A percentile compares a stretch with the other conserved stretches of the same genome.
phyloP scores from a whole-genome alignment of 2,113 vertebrate species.

The Emydocephalus ijimae region DNA sequence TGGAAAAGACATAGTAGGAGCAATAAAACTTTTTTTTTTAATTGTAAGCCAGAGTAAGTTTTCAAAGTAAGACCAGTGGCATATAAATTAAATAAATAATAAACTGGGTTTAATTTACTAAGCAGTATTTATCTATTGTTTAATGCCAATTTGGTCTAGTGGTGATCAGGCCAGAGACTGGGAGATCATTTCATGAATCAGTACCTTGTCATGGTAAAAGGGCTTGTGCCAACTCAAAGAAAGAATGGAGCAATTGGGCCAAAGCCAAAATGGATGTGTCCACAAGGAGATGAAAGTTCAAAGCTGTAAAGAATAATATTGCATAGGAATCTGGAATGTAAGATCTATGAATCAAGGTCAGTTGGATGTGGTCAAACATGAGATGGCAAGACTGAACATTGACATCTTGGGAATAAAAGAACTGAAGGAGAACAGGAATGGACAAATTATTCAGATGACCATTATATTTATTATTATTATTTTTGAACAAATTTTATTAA shows the following conservation, averaged over 20 bases:
- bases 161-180: background rate
- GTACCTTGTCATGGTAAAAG: background rate
- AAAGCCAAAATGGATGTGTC: background rate
- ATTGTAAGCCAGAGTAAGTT: background rate
- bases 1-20: background rate
- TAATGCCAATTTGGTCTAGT: background rate
- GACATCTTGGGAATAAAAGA: too few species aligned
- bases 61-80: background rate
- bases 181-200: background rate
- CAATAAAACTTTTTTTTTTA: background rate
- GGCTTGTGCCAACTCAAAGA: background rate
- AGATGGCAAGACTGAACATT: background rate
- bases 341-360: background rate
- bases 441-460: background rate
- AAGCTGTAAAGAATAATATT: background rate
- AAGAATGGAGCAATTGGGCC: too few species aligned
- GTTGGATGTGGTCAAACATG: background rate
- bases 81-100: background rate
- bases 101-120: background rate
- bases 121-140: background rate
- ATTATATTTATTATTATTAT: background rate
- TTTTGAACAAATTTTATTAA: too few species aligned
- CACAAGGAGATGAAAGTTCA: background rate
- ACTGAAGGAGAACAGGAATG: background rate
- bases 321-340: background rate